A percentile compares a stretch with the other conserved stretches of the same genome.
phyloP scores from a whole-genome alignment of 1,140 invertebrate genomes.

The Phenacoccus solenopsis region DNA sequence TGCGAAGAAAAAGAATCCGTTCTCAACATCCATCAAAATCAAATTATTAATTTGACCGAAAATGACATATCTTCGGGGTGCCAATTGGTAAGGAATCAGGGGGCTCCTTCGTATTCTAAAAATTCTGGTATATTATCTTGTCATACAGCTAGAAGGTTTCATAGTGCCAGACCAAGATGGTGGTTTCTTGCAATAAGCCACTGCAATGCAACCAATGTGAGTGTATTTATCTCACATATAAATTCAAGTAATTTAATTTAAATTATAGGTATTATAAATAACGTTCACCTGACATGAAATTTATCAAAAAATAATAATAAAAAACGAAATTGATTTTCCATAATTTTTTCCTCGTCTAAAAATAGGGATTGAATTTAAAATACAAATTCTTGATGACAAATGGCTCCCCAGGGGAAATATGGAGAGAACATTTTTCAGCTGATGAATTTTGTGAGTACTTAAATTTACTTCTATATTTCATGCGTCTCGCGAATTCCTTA shows the following conservation, averaged over 20 bases:
- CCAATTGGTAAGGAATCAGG: constrained; percentile 25
- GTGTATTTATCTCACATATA: neutral
- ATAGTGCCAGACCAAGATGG: constrained; percentile 55
- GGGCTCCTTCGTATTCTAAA: constrained; percentile 32
- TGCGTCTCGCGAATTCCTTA: neutral
- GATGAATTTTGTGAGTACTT: constrained; percentile 80
- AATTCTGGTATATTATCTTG: constrained; percentile 29
- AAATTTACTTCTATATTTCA: neutral
- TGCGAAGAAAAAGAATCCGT: constrained; percentile 55
- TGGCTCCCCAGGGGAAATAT: constrained; percentile 55
- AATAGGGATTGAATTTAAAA: constrained; percentile 27
- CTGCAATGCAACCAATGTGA: constrained; percentile 48
- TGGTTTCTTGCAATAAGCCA: constrained; percentile 65
- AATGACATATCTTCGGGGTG: constrained; percentile 38
- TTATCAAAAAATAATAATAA: neutral
- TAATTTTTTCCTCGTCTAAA: constrained; percentile 5
- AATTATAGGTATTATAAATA: neutral
- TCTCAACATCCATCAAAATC: constrained; percentile 51
- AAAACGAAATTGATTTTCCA: neutral
- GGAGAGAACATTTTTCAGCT: constrained; percentile 78
- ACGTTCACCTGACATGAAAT: neutral
- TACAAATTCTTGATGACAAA: constrained; percentile 53
- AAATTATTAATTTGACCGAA: constrained; percentile 58
- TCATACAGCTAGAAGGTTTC: constrained; percentile 40
- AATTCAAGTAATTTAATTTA: neutral